phyloP scores from a whole-genome alignment of 1,140 invertebrate species.

The Lysiphlebus fabarum region DNA sequence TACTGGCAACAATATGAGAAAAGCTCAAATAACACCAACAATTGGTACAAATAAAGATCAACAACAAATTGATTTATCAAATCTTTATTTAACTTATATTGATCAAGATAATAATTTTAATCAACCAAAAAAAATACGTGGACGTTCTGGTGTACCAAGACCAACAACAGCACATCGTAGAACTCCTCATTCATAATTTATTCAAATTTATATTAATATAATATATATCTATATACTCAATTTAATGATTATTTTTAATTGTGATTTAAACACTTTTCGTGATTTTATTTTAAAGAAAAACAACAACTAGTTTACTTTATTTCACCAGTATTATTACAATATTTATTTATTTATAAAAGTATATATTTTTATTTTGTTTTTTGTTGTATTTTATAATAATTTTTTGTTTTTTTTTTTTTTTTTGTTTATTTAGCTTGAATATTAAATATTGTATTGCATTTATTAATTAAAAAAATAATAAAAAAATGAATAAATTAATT shows the following conservation, averaged over 20 bases:
- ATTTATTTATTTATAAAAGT: no score
- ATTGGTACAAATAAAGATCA: slow-evolving; percentile 44
- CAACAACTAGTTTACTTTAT: no score
- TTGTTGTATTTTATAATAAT: no score
- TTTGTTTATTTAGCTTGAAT: not conserved
- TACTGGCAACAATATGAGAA: slow-evolving; percentile 97
- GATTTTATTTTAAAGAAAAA: no score
- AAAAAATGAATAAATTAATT: no score
- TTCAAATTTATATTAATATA: no score
- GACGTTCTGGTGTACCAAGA: slow-evolving; percentile 47
- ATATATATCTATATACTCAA: no score
- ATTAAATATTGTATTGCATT: not conserved
- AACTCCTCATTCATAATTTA: slow-evolving; percentile 33
- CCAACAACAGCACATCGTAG: slow-evolving; percentile 50
- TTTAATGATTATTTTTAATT: no score
- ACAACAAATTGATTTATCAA: slow-evolving; percentile 48
- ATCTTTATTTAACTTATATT: slow-evolving; percentile 51
- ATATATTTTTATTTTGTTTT: no score
- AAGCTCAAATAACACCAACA: slow-evolving; percentile 49
- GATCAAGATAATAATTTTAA: slow-evolving; percentile 40
- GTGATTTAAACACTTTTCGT: no score
- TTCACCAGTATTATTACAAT: no score
- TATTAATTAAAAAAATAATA: not conserved
- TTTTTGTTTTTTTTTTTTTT: no score
- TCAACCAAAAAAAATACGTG: slow-evolving; percentile 44